Conservation (phyloP, 2,888 invertebrate genomes). For the Caenorhabditis parvicauda region DNA sequence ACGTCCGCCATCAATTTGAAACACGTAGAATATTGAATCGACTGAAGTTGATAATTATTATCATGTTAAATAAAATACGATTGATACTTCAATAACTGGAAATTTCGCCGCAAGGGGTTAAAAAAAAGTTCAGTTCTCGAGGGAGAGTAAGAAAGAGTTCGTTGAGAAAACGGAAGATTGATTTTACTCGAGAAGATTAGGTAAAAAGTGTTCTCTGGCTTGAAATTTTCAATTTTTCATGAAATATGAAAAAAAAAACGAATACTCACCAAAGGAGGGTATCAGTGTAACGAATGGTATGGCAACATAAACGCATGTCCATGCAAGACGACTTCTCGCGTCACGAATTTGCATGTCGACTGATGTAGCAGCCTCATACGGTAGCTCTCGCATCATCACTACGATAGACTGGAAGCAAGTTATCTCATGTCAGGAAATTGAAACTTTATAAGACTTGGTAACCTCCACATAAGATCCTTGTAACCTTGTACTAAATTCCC, state of each 20-base stretch:
- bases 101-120: too few species aligned
- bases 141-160: too few species aligned
- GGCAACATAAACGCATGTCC: constrained; percentile 26
- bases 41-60: background rate
- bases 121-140: too few species aligned
- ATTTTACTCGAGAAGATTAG: too few species aligned
- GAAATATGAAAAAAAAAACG: too few species aligned
- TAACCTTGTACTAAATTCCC: background rate
- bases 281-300: constrained; percentile 29
- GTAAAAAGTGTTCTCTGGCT: too few species aligned
- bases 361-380: constrained; percentile 30
- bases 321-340: constrained; percentile 36
- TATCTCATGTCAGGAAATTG: too few species aligned
- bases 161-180: too few species aligned
- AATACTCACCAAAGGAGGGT: constrained; percentile 28
- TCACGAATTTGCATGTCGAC: constrained; percentile 39
- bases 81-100: too few species aligned
- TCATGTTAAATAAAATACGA: background rate
- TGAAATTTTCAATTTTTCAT: too few species aligned
- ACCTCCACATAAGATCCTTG: too few species aligned
- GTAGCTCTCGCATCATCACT: constrained; percentile 24
- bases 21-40: constrained; percentile 15
- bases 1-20: constrained; percentile 10
- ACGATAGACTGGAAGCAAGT: constrained; percentile 23
- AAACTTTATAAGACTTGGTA: too few species aligned